These are phyloP conservation scores for Tromatobia lineatoria DNA, from an alignment of 2,888 invertebrate species.

Conservation along the genomic window DNA sequence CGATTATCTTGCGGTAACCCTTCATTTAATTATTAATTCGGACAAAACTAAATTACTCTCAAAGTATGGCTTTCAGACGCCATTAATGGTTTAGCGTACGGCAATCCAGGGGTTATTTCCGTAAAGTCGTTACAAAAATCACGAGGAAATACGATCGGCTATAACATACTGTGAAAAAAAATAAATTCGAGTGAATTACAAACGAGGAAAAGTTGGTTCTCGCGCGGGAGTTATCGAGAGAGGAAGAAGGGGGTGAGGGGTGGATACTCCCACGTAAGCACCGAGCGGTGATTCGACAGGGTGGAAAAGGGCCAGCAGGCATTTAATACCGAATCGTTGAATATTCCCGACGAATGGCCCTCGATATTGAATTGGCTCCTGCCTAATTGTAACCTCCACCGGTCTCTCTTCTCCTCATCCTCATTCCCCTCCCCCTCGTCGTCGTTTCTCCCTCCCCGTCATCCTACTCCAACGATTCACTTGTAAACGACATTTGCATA, in stretches of 20 bases:
- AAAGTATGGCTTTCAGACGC: background rate
- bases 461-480: slow-evolving; percentile 75
- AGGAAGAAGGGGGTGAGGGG: background rate
- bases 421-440: background rate
- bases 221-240: slow-evolving; percentile 59
- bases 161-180: slow-evolving; percentile 24
- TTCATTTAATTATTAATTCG: background rate
- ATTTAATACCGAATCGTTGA: slow-evolving; percentile 82
- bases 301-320: slow-evolving; percentile 80
- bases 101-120: background rate
- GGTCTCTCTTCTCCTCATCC: slow-evolving; percentile 41
- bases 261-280: slow-evolving; percentile 11
- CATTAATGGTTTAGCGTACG: background rate
- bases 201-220: slow-evolving; percentile 54
- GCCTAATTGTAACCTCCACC: slow-evolving; percentile 84
- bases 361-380: slow-evolving; percentile 84
- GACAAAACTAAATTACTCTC: too few species aligned
- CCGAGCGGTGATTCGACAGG: slow-evolving; percentile 72
- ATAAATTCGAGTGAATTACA: slow-evolving; percentile 59
- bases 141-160: background rate
- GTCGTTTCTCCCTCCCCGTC: slow-evolving; percentile 23
- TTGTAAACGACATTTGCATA: slow-evolving; percentile 84
- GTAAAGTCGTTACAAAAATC: slow-evolving; percentile 24
- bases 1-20: too few species aligned
- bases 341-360: slow-evolving; percentile 83